Conservation (phyloP, 2,888 invertebrate genomes). For the Acanthosepion lycidas region DNA sequence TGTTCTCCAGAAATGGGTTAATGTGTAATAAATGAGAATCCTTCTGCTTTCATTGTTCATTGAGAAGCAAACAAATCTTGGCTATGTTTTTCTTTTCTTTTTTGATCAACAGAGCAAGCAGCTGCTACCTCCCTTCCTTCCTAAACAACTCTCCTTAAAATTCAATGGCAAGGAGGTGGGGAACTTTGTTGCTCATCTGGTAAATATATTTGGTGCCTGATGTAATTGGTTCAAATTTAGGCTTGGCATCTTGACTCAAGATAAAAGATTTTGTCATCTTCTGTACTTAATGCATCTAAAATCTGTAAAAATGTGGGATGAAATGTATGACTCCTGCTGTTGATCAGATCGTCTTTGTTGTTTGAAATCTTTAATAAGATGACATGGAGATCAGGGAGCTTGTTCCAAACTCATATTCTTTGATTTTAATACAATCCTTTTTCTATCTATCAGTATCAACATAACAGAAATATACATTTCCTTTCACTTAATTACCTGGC, state of each 20-base stretch:
- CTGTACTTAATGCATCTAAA: neutral
- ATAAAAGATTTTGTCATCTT: neutral
- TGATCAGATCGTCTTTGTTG: neutral
- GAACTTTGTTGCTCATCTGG: neutral
- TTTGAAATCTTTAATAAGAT: neutral
- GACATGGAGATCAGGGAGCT: neutral
- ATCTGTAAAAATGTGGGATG: neutral
- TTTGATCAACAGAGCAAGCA: neutral
- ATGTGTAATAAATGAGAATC: neutral
- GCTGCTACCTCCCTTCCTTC: neutral
- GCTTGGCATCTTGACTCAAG: neutral
- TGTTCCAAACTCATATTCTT: neutral
- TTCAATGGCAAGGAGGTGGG: neutral
- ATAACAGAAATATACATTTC: neutral
- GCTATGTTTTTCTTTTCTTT: no score
- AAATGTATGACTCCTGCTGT: neutral
- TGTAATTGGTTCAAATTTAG: neutral
- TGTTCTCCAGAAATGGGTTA: neutral
- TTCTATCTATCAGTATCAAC: neutral
- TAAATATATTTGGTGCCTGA: neutral
- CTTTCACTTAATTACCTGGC: neutral
- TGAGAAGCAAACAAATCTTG: neutral
- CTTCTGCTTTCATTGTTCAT: neutral
- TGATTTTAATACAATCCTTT: neutral
- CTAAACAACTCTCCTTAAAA: neutral